phyloP scores from a whole-genome alignment of 92 coral and sea anemone species.

The Montipora capitata region DNA sequence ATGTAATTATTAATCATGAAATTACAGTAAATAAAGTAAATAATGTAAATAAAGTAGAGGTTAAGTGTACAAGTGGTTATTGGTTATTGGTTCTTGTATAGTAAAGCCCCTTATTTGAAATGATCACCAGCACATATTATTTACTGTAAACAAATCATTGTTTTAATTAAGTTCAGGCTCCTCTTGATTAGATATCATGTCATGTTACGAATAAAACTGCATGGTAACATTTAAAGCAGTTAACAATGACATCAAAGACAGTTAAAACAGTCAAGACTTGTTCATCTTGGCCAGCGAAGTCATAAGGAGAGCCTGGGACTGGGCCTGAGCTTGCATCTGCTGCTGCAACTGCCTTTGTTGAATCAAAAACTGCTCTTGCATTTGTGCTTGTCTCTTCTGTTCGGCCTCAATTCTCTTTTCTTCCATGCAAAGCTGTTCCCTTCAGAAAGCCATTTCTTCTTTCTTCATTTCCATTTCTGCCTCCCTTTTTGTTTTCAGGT shows the following conservation, averaged over 20 bases:
- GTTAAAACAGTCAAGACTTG: slow-evolving; percentile 26
- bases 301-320: slow-evolving; percentile 35
- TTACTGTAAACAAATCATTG: not conserved
- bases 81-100: not conserved
- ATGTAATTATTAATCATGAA: slow-evolving; percentile 23
- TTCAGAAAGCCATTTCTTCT: slow-evolving; percentile 35
- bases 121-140: not conserved
- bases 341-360: slow-evolving; percentile 61
- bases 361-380: slow-evolving; percentile 41
- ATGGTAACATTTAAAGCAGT: not conserved
- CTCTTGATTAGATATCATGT: not conserved
- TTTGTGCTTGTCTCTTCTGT: slow-evolving; percentile 39
- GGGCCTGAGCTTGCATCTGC: slow-evolving; percentile 53
- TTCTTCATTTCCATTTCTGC: slow-evolving; percentile 35
- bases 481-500: slow-evolving; percentile 42
- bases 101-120: not conserved
- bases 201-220: not conserved
- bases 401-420: slow-evolving; percentile 46
- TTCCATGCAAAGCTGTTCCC: slow-evolving; percentile 33
- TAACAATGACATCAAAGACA: not conserved
- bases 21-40: not conserved
- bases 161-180: not conserved
- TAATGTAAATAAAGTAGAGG: not conserved
- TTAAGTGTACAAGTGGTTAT: not conserved
- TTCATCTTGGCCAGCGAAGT: not conserved